These are phyloP conservation scores for Halcyon leucocephala DNA, from an alignment of 2,797 vertebrate genomes.

Conservation along the genomic window DNA sequence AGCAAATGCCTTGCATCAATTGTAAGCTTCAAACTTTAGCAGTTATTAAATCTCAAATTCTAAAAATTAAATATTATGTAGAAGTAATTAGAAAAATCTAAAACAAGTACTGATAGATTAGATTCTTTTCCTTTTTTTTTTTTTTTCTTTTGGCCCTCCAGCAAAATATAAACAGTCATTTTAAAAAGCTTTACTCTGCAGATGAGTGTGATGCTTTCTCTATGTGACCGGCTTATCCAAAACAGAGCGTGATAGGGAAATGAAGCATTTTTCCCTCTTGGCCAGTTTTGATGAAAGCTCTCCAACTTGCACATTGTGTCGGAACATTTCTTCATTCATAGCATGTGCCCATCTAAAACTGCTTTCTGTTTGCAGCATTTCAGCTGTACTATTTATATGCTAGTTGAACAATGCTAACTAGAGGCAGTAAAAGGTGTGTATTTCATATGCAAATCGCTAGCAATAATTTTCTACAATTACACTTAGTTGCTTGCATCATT, in stretches of 20 bases:
- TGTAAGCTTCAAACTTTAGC: not conserved
- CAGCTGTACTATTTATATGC: slow-evolving; percentile 76
- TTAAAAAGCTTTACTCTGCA: not conserved
- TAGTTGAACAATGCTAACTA: slow-evolving; percentile 74
- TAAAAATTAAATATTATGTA: not conserved
- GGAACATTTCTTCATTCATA: slow-evolving; percentile 70
- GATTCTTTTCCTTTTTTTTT: not conserved
- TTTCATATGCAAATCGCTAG: slow-evolving; percentile 77
- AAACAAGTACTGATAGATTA: not conserved
- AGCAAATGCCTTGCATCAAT: not conserved
- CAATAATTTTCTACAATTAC: slow-evolving; percentile 75
- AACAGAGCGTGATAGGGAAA: slow-evolving; percentile 50
- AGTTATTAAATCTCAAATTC: not conserved
- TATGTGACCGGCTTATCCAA: slow-evolving; percentile 10
- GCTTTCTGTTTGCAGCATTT: slow-evolving; percentile 61
- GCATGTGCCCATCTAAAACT: slow-evolving; percentile 68
- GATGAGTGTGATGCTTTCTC: not conserved
- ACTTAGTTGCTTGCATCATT: slow-evolving; percentile 65
- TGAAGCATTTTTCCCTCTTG: slow-evolving; percentile 57
- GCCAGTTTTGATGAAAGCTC: slow-evolving; percentile 65
- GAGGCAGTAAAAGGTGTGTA: slow-evolving; percentile 74
- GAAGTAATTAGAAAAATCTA: not conserved
- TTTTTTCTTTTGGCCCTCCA: too few species aligned
- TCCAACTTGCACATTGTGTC: slow-evolving; percentile 66
- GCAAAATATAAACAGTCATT: not conserved